Evolutionary conservation across 1,140 invertebrate species (phyloP).

Genomic region (Himalopsyche phryganea): DNA sequence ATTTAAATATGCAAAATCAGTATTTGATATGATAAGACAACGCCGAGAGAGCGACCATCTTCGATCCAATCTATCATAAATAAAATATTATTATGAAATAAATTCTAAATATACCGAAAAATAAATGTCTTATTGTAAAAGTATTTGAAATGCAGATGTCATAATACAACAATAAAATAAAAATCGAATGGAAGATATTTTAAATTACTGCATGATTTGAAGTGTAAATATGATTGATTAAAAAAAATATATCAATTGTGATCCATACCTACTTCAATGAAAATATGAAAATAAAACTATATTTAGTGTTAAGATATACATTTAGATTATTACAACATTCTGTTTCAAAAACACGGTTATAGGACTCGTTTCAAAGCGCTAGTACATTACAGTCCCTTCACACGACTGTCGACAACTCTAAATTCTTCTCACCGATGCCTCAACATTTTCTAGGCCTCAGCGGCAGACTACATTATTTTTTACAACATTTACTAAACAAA

Average conservation of each 20-base stretch:
- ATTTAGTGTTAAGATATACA: not conserved
- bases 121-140: not conserved
- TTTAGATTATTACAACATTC: not conserved
- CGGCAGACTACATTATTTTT: too few species aligned
- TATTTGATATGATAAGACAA: not conserved
- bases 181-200: not conserved
- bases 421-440: too few species aligned
- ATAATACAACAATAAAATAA: not conserved
- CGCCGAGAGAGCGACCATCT: not conserved
- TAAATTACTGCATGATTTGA: not conserved
- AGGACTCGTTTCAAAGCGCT: too few species aligned
- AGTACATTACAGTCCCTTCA: too few species aligned
- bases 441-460: too few species aligned
- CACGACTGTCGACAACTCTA: too few species aligned
- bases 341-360: too few species aligned
- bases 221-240: not conserved
- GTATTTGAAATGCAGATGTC: conserved; percentile 5
- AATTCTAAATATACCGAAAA: not conserved
- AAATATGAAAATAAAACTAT: conserved; percentile 24
- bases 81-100: not conserved
- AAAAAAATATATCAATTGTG: conserved; percentile 1
- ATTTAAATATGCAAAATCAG: not conserved
- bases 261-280: conserved; percentile 1
- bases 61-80: not conserved
- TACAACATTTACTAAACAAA: too few species aligned